Evolutionary conservation across 1,140 invertebrate genomes (phyloP), one percentile per base, ranked within the genome.

Genomic region (Polypedilum vanderplanki): DNA sequence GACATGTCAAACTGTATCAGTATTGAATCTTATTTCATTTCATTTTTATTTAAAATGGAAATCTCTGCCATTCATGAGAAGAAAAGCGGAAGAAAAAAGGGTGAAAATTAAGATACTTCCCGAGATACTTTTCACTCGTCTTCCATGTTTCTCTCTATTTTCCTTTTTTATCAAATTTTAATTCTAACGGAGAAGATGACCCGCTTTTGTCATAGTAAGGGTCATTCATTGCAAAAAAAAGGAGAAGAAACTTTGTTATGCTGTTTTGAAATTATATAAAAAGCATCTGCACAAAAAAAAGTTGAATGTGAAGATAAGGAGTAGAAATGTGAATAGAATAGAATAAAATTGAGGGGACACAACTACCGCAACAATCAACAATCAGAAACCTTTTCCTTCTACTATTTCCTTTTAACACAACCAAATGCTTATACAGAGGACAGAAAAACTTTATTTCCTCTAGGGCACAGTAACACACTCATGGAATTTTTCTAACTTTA

Each of bases 81-180:
- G n/a, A 4, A 12, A 57, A 57, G 12, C 12, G 12, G 46, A 57
- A 57, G 4, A 57, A 57, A 57, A 46, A 57, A 57, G 46, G 46
- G 46, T 57, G 46, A 57, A 57, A 57, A 57, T 57, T 57, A 57
- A 57, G 46, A 57, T 57, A 57, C n/a, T 12, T 57, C 46, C 46
- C 46, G 46, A n/a, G 12, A 5, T n/a, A 57, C 12, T 57, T 57
- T 57, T 57, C 46, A n/a, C 46, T 15, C 46, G 12, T 57, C n/a
- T 57, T 46, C 41, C 15, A 12, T 33, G 24, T 57, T 57, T 57
- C 4, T 57, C n/a, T 57, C 10, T 57, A 4, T 57, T 4, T 12
- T 57, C 10, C 46, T 15, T 57, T 57, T 57, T 33, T 33, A 33
- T 33, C 24, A 33, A 57, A 57, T 57, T 57, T 57, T n/a, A n/a